These are phyloP conservation scores for Leptinotarsa defecta DNA, from an alignment of 1,140 invertebrate species.

Conservation along the genomic window DNA sequence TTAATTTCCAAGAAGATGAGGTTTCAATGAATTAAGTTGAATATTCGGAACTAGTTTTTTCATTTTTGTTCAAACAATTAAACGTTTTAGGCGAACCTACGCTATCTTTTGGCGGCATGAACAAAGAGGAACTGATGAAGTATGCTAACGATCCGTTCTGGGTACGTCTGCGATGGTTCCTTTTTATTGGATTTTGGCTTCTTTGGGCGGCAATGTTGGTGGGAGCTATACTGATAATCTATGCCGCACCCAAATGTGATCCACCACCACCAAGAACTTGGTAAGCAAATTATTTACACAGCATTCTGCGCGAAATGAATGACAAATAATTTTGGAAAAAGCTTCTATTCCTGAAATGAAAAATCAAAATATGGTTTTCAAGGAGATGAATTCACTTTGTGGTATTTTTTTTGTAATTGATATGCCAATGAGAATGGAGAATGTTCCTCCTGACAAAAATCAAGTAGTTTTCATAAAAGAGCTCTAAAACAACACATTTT, in stretches of 20 bases:
- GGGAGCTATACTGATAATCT: conserved; percentile 82
- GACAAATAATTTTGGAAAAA: too few species aligned
- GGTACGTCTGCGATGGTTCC: conserved; percentile 80
- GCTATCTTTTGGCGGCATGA: conserved; percentile 75
- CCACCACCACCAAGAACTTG: conserved; percentile 69
- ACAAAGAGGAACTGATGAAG: conserved; percentile 90
- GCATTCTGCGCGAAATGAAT: neutral
- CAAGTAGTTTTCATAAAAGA: too few species aligned
- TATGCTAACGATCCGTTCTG: conserved; percentile 92
- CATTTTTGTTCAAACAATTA: too few species aligned
- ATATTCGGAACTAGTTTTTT: too few species aligned
- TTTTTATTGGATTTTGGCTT: conserved; percentile 86
- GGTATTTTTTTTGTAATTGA: neutral
- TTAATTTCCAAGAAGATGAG: too few species aligned
- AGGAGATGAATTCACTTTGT: neutral
- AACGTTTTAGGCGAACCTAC: conserved; percentile 52
- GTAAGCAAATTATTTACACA: conserved; percentile 53
- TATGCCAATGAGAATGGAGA: neutral
- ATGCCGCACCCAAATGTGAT: conserved; percentile 81
- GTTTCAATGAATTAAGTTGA: too few species aligned
- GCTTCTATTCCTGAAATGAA: too few species aligned
- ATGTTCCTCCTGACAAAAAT: too few species aligned
- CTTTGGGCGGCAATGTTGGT: conserved; percentile 84
- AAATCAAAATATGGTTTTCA: neutral
- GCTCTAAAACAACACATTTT: too few species aligned